These are phyloP conservation scores for Clusia tigrina DNA, from an alignment of 2,888 invertebrate genomes.

Conservation along the genomic window DNA sequence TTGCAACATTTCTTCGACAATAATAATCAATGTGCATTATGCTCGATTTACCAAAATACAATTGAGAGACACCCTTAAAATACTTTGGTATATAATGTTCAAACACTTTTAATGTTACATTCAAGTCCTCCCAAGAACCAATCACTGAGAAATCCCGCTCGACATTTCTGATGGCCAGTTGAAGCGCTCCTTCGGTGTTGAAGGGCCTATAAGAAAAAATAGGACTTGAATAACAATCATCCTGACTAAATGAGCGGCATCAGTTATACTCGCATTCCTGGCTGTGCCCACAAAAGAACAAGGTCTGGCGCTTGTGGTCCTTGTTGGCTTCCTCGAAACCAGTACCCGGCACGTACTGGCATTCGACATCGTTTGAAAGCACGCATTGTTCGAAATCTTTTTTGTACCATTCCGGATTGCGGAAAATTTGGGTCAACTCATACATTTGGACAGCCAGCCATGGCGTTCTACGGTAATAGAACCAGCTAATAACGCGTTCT, in stretches of 20 bases:
- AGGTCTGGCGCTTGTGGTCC: slow-evolving; percentile 81
- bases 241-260: not conserved
- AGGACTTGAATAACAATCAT: not conserved
- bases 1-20: not conserved
- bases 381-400: slow-evolving; percentile 88
- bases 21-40: not conserved
- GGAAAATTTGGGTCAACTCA: slow-evolving; percentile 36
- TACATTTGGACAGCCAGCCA: slow-evolving; percentile 66
- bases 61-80: slow-evolving; percentile 75
- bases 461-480: slow-evolving; percentile 87
- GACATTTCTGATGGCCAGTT: slow-evolving; percentile 81
- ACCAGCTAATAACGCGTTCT: slow-evolving; percentile 88
- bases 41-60: slow-evolving; percentile 76
- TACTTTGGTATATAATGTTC: slow-evolving; percentile 81
- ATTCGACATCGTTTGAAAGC: slow-evolving; percentile 78
- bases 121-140: slow-evolving; percentile 84
- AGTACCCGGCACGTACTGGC: slow-evolving; percentile 79
- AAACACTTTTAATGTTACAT: slow-evolving; percentile 80
- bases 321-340: slow-evolving; percentile 78
- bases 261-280: slow-evolving; percentile 74
- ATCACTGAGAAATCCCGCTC: slow-evolving; percentile 86
- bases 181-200: slow-evolving; percentile 79
- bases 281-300: slow-evolving; percentile 88
- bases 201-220: slow-evolving; percentile 72
- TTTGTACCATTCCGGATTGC: slow-evolving; percentile 70